Base-by-base conservation (phyloP, 2,797 vertebrate species). In the Macropodus opercularis region DNA sequence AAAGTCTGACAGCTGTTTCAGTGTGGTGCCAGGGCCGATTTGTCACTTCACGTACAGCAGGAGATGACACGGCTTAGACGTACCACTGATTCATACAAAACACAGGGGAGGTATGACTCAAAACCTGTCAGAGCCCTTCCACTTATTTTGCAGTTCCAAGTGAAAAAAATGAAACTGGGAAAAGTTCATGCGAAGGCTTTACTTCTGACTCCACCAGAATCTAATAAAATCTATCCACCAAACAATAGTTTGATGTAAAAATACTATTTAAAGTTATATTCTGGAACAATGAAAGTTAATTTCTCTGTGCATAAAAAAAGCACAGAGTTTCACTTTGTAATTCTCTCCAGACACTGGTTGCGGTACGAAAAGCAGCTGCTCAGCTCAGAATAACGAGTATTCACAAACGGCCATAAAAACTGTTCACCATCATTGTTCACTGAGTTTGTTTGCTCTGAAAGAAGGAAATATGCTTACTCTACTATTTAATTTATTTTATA, bases 401-500 rank as follows among this genome's bases (percentile, higher is more conserved):
- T 61, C 26, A 73, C 43, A 72, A 27, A 65, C 17, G 24, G 53
- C 19, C 13, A 24, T 79, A 62, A 74, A 72, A 23, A 46, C 48
- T 42, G 56, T 68, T 69, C 27, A 40, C 36, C 52, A 58, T 54
- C 26, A 40, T 44, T 52, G 51, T 57, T 72, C 51, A 47, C 42
- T 39, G 7, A 53, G 49, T 68, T 71, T 76, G 59, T 79, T 83
- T 82, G 63, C 70, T 75, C 68, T 66, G 41, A 10, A 13, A 42
- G 42, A 23, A 46, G 26, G 21, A 15, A 39, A 36, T 12, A 43
- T 68, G 56, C 70, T 69, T 61, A 48, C 58, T 53, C 26, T 55
- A 78, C 72, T 72, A 70, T 80, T 81, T 85, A 76, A 79, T 83
- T 77, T 80, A 75, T n/a, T n/a, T 14, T 14, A 32, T 76, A 80